Evolutionary conservation across 2,113 vertebrate genomes (phyloP), one percentile per base, ranked within the genome.

Genomic region (Misgurnus mizolepis): DNA sequence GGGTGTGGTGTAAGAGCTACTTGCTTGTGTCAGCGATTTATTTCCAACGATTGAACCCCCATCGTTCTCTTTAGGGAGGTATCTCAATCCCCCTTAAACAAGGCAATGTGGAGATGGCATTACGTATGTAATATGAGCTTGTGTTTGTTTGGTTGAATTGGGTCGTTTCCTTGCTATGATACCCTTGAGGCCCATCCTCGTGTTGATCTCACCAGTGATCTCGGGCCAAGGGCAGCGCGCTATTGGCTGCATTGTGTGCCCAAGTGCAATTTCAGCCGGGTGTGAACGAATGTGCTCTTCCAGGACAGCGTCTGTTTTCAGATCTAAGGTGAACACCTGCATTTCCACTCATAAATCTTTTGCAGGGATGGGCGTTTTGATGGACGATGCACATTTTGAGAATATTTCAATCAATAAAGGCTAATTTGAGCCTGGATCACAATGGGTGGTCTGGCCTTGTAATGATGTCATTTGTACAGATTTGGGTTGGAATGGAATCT

Each of bases 1-100:
- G 82, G 82, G 78, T 76, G 84, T 81, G 79, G 80, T 60, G 12
- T 58, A 41, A 58, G 65, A 47, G 34, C 56, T 41, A 12, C 27
- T 62, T 40, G 69, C 60, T 80, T 62, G n/a, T 61, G 76, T 87
- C 81, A 87, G 84, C 68, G 7, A 15, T 86, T 82, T 70, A 41
- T 81, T 87, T 84, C 65, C 50, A 49, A 40, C 82, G 61, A 76
- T 83, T 76, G 66, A 80, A 61, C 34, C 41, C 55, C 41, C 53
- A 17, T 58, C 40, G 7, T 22, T 17, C 71, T 53, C 3, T 17
- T n/a, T 7, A 34, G 47, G 18, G 55, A 82, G 75, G 55, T 14
- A 65, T 81, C 58, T 69, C n/a, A 40, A 67, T 40, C 39, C 49
- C 11, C 66, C 75, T 70, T 69, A 75, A 22, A 47, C 18, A 18